These are phyloP conservation scores for Nomada goodeniana DNA, from an alignment of 2,888 invertebrate species.

Conservation along the genomic window DNA sequence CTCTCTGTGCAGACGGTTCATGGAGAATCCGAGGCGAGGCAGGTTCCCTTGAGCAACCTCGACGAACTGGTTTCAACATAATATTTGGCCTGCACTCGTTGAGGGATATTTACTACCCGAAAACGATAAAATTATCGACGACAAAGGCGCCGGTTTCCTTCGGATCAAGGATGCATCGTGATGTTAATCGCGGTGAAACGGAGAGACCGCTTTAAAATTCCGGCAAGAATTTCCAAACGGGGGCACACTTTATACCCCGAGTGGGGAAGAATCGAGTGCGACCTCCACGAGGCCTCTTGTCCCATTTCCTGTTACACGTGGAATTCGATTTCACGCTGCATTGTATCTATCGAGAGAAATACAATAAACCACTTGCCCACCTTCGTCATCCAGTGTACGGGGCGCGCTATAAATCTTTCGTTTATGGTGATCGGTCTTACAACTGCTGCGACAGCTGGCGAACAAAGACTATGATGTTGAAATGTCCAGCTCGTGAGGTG, in stretches of 20 bases:
- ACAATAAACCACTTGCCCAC: too few relatives aligned
- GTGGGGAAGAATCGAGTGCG: neutral
- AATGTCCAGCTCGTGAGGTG: constrained; percentile 8
- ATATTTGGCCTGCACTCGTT: constrained; percentile 49
- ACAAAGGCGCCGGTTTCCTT: constrained; percentile 22
- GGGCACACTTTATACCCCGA: neutral
- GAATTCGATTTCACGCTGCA: neutral
- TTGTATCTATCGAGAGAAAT: too few relatives aligned
- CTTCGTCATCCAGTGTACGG: too few relatives aligned
- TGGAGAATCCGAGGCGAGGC: constrained; percentile 19
- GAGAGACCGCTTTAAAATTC: neutral
- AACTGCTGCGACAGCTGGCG: neutral
- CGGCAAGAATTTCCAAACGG: constrained; percentile 1
- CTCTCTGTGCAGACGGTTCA: neutral
- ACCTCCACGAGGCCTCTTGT: neutral
- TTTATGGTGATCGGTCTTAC: too few relatives aligned
- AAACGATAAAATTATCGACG: constrained; percentile 57
- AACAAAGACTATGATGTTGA: neutral
- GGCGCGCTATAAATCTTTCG: too few relatives aligned
- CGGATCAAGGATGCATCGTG: constrained; percentile 32
- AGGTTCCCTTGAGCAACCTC: constrained; percentile 53
- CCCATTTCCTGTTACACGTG: neutral
- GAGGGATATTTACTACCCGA: constrained; percentile 56
- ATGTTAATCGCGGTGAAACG: constrained; percentile 42
- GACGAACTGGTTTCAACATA: constrained; percentile 61